Percentiles rank a stretch among this genome's conserved stretches.
These are phyloP conservation scores for Trididemnum miniatum DNA, from an alignment of 23 tunicate species.

Conservation along the genomic window DNA sequence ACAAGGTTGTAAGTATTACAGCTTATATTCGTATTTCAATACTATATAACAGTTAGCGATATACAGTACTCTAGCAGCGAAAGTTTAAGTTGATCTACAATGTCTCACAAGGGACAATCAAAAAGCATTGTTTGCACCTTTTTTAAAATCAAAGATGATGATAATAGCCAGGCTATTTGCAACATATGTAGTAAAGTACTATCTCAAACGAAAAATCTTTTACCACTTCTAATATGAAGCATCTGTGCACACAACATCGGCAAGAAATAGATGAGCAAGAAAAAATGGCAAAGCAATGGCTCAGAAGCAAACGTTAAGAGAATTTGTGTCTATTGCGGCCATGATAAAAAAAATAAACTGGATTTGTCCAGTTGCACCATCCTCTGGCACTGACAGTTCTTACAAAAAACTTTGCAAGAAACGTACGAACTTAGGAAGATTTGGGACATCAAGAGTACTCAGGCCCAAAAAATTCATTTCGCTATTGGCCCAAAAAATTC, in stretches of 20 bases:
- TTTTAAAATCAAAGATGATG: conserved; percentile 1
- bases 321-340: not conserved
- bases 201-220: not conserved
- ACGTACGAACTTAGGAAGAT: conserved; percentile 9
- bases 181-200: not conserved
- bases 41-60: not conserved
- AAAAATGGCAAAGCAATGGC: conserved; percentile 1
- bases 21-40: too few relatives aligned
- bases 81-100: not conserved
- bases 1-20: too few relatives aligned
- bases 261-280: not conserved
- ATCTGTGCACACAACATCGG: not conserved
- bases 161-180: not conserved
- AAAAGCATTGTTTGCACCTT: not conserved
- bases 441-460: conserved; percentile 16
- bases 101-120: not conserved
- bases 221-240: conserved; percentile 5
- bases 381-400: conserved; percentile 5
- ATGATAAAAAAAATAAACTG: not conserved
- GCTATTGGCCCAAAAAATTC: conserved; percentile 25
- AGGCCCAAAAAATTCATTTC: not conserved
- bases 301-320: not conserved
- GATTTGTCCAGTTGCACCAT: not conserved
- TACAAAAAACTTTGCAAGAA: conserved; percentile 12
- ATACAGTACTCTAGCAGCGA: not conserved